Percentiles rank a stretch among this genome's conserved stretches.
These are phyloP conservation scores for Limosa lapponica DNA, from an alignment of 2,797 vertebrate species.

Conservation along the genomic window DNA sequence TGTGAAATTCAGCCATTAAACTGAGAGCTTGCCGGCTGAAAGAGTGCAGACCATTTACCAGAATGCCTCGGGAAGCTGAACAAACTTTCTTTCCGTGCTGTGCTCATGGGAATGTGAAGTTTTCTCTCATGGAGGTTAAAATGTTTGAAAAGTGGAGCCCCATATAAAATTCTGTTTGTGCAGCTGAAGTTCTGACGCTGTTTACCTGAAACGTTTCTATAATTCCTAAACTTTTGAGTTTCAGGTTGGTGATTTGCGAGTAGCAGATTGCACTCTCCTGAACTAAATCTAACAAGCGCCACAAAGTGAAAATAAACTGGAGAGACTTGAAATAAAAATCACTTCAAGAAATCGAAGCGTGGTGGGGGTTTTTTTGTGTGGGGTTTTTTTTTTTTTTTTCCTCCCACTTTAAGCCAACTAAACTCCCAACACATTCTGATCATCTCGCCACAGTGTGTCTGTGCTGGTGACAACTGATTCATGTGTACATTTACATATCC, in stretches of 20 bases:
- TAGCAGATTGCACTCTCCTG: conserved; percentile 71
- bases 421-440: conserved; percentile 83
- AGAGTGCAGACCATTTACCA: neutral
- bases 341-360: conserved; percentile 71
- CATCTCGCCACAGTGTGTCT: conserved; percentile 87
- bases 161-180: conserved; percentile 25
- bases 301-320: conserved; percentile 72
- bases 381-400: neutral
- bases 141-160: neutral
- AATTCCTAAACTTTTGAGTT: conserved; percentile 58
- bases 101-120: neutral
- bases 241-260: conserved; percentile 63
- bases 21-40: neutral
- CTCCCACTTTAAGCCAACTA: conserved; percentile 66
- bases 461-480: conserved; percentile 96
- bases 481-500: conserved; percentile 95
- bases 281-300: conserved; percentile 71
- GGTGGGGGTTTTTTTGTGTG: neutral
- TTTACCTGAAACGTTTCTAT: conserved; percentile 64
- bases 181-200: neutral
- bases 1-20: neutral
- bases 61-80: conserved; percentile 18
- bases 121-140: neutral
- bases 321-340: conserved; percentile 70
- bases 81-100: neutral